Evolutionary conservation across 1,140 invertebrate species (phyloP), one percentile per base, ranked within the genome.

Genomic region (Piezodorus guildinii): DNA sequence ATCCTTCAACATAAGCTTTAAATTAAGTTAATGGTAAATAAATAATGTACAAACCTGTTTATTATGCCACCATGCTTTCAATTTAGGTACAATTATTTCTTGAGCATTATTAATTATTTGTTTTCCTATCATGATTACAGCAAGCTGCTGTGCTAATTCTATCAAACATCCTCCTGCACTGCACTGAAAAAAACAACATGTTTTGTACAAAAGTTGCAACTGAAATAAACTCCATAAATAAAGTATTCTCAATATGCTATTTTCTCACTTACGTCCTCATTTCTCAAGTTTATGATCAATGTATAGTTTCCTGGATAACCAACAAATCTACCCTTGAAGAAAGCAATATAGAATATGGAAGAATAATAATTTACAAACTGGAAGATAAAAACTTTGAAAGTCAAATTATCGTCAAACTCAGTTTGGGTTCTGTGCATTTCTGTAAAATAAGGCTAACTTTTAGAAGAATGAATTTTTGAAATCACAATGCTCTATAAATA

Each of bases 321-420:
- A 34, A 85, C 81, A 76, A 88, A 88, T 70, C 87, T 83, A 52
- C 87, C 87, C 74, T 91, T 91, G 67, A 90, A 81, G 71, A 91
- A 92, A 2, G 88, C 89, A 59, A 92, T 88, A 73, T 92, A 92
- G 73, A 92, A 88, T 63, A 91, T 84, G 46, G 87, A 89, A 2
- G 87, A 87, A 72, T 91, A 92, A 72, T 86, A 91, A 74, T 92
- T 92, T 68, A 91, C 83, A 74, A 92, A 92, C 74, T 91, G 87
- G 72, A 92, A 90, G 66, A 90, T 78, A 74, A 91, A 92, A 62
- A 90, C 87, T 79, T 91, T 92, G 69, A 92, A 82, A 0, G 86
- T 88, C 21, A 90, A 77, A 73, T 85, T 88, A 70, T 91, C 85
- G 64, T 92, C 90, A 73, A 87, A 91, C 72, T 92, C 87, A 23